Evolutionary conservation across 1,140 invertebrate species (phyloP), one percentile per base, ranked within the genome.

Genomic region (Diorhabda elongata): DNA sequence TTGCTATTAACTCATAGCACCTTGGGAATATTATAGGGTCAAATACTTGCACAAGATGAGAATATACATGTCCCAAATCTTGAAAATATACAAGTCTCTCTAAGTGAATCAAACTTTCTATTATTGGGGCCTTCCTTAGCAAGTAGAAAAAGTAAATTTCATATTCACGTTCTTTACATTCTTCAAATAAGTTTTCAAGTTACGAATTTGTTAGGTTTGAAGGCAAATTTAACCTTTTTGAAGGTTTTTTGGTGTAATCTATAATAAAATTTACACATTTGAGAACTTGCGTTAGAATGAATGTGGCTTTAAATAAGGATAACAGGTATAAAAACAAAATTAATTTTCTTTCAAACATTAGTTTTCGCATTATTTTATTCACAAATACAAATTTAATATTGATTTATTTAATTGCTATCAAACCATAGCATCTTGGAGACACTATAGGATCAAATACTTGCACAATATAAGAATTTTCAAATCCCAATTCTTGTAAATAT

Each of bases 41-140:
- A 81, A 95, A 94, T 59, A 93, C 79, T 74, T 88, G 85, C 41
- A 91, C 85, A 57, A 93, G 77, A 82, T 84, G 87, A n/a, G 88
- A 84, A 70, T 88, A 83, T 3, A 82, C 74, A 76, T 88, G 86
- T 43, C 84, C 84, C 75, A 86, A 82, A 79, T 95, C 92, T 68
- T 86, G 78, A 4, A 98, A 85, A 85, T 87, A 97, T 65, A 96
- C 80, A 42, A 93, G 79, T 78, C 94, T 87, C 82, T 98, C 95
- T 26, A 97, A 81, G 60, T 97, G 83, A 73, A 97, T 91, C 1
- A 95, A 82, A 72, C 87, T 87, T 83, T 98, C 96, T 47, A 97
- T 83, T 6, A 95, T 85, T 42, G 93, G 92, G 8, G 93, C 92
- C 68, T 94, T 85, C 73, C 94, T 86, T 42, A 97, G 73, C 42